Conservation (phyloP, 2,888 invertebrate species). For the Sussaba pulchella region DNA sequence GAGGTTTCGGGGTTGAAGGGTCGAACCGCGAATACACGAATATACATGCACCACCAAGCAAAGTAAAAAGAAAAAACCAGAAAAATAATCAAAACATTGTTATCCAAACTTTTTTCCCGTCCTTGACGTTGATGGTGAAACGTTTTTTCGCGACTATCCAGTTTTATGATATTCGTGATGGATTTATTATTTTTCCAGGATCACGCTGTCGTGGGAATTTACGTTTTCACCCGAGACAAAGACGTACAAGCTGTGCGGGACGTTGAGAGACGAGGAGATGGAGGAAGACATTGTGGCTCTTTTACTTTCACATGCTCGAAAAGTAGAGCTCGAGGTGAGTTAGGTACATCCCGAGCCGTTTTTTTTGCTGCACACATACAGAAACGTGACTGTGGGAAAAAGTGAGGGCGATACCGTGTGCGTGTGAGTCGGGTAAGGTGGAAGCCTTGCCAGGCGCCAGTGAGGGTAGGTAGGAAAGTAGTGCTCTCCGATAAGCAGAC, state of each 20-base stretch:
- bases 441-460: constrained; percentile 2
- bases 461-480: constrained; percentile 3
- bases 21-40: constrained; percentile 37
- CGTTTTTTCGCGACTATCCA: background rate
- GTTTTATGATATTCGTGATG: constrained; percentile 23
- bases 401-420: background rate
- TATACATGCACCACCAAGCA: background rate
- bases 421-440: constrained; percentile 4
- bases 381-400: constrained; percentile 9
- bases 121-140: background rate
- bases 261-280: constrained; percentile 7
- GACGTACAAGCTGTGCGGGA: constrained; percentile 5
- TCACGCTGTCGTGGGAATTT: constrained; percentile 7
- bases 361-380: constrained; percentile 10
- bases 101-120: background rate
- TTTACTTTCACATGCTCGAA: constrained; percentile 3
- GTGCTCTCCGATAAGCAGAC: constrained; percentile 17
- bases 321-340: constrained; percentile 3
- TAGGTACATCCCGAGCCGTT: constrained; percentile 1
- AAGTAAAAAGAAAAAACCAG: background rate
- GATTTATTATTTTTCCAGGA: constrained; percentile 36
- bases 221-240: constrained; percentile 30
- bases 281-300: background rate
- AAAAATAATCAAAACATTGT: constrained; percentile 13
- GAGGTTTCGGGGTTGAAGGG: background rate